phyloP scores from a whole-genome alignment of 2,888 invertebrate genomes.

The Melanophora roralis region DNA sequence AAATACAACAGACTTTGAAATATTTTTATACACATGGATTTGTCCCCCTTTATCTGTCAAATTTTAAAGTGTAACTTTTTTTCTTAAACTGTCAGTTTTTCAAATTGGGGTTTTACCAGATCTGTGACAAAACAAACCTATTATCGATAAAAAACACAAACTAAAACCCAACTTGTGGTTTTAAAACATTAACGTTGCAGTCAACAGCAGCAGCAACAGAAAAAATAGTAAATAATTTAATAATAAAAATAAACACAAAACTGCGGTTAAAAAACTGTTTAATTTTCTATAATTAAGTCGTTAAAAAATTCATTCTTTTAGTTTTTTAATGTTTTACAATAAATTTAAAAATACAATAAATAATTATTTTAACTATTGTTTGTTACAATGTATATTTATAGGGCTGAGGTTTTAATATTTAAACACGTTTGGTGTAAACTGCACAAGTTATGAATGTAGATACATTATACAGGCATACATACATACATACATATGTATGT shows the following conservation, averaged over 20 bases:
- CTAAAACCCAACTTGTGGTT: slow-evolving; percentile 39
- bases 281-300: slow-evolving; percentile 20
- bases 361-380: neutral
- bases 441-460: no score
- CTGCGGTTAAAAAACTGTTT: slow-evolving; percentile 30
- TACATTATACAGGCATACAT: no score
- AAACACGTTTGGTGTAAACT: no score
- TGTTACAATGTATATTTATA: neutral
- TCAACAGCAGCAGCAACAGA: neutral
- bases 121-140: slow-evolving; percentile 11
- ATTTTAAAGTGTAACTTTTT: neutral
- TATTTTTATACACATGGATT: no score
- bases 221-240: neutral
- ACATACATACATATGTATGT: no score
- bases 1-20: no score
- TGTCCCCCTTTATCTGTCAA: no score
- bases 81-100: no score
- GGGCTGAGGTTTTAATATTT: no score
- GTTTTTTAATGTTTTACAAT: slow-evolving; percentile 24
- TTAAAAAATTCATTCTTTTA: slow-evolving; percentile 19
- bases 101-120: slow-evolving; percentile 4
- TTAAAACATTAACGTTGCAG: neutral
- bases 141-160: neutral
- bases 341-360: slow-evolving; percentile 20
- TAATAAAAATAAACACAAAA: slow-evolving; percentile 6